Conservation (phyloP, 2,113 vertebrate species). For the Coryphaenoides rupestris region DNA sequence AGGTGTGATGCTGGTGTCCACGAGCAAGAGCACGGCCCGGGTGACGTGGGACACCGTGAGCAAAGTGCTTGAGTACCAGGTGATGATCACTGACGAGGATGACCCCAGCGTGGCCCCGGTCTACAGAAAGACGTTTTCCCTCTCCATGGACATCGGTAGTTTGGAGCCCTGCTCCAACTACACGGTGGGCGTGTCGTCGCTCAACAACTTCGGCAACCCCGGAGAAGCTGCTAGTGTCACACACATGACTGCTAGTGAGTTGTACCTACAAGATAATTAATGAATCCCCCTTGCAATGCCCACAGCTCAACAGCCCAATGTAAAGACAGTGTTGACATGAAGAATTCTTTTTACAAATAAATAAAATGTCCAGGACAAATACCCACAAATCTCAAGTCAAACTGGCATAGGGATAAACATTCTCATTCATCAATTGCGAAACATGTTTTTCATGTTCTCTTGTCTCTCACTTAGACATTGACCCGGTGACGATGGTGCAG, state of each 20-base stretch:
- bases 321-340: no score
- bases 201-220: conserved; percentile 61
- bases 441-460: not conserved
- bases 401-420: no score
- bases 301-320: not conserved
- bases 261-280: not conserved
- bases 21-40: conserved; percentile 39
- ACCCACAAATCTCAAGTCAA: no score
- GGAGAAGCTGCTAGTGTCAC: conserved; percentile 59
- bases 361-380: no score
- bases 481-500: conserved; percentile 43
- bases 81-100: conserved; percentile 47
- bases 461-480: conserved; percentile 46
- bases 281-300: not conserved
- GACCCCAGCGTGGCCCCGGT: conserved; percentile 7
- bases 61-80: conserved; percentile 67
- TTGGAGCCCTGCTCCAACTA: conserved; percentile 71
- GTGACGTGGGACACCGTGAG: conserved; percentile 58
- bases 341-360: no score
- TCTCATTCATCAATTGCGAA: not conserved
- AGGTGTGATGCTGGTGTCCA: conserved; percentile 26
- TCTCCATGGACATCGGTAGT: conserved; percentile 44
- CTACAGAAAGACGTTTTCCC: conserved; percentile 32
- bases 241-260: conserved; percentile 71
- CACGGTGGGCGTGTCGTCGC: conserved; percentile 67